Conservation (phyloP, 2,888 invertebrate genomes). For the Hanleya hanleyi region DNA sequence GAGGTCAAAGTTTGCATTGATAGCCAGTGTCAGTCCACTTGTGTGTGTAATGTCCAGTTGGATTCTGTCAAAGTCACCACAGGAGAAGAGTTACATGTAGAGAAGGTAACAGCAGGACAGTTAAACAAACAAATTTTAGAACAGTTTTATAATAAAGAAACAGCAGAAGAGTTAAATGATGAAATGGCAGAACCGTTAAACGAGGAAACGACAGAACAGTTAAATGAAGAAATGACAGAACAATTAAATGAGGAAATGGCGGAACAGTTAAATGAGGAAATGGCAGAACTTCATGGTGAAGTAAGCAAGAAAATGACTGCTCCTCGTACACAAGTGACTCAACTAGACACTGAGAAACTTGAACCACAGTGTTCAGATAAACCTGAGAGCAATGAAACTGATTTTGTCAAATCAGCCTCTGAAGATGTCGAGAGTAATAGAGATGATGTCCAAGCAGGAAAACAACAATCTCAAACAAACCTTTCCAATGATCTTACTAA, state of each 20-base stretch:
- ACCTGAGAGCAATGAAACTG: background rate
- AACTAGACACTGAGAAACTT: constrained; percentile 12
- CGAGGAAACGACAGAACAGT: constrained; percentile 75
- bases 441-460: background rate
- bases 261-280: constrained; percentile 74
- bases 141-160: too few relatives aligned
- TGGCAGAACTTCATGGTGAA: constrained; percentile 74
- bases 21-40: constrained; percentile 74
- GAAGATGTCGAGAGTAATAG: background rate
- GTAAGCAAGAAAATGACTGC: constrained; percentile 74
- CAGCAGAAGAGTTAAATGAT: too few relatives aligned
- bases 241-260: too few relatives aligned
- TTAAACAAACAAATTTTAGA: too few relatives aligned
- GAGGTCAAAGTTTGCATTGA: constrained; percentile 38
- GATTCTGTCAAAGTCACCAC: constrained; percentile 72
- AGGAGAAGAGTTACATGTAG: constrained; percentile 59
- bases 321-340: constrained; percentile 75
- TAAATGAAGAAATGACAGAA: too few relatives aligned
- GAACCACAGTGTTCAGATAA: constrained; percentile 15
- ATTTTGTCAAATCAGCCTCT: background rate
- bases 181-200: constrained; percentile 65
- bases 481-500: constrained; percentile 34
- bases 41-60: constrained; percentile 69
- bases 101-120: too few relatives aligned
- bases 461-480: background rate